These are phyloP conservation scores for Mus spicilegus DNA, from an alignment of 2,113 vertebrate genomes.

Conservation along the genomic window DNA sequence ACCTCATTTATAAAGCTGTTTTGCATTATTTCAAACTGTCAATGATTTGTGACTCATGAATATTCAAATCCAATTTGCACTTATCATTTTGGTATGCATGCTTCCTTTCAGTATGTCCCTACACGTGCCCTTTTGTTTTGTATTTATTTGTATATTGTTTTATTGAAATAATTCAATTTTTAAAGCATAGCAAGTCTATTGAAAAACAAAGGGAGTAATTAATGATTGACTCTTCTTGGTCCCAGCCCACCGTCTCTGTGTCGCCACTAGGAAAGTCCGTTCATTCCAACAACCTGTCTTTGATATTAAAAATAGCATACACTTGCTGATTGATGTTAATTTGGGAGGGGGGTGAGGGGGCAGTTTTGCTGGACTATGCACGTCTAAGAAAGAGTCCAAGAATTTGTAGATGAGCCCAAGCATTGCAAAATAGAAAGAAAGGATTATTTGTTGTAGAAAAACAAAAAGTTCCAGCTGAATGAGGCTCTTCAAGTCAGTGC, in stretches of 20 bases:
- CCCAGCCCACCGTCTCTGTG: not conserved
- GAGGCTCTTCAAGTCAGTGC: slow-evolving; percentile 58
- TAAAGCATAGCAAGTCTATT: slow-evolving; percentile 76
- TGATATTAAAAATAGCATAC: slow-evolving; percentile 59
- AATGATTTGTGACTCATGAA: slow-evolving; percentile 90
- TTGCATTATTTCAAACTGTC: slow-evolving; percentile 90
- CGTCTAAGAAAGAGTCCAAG: slow-evolving; percentile 62
- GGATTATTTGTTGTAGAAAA: slow-evolving; percentile 57
- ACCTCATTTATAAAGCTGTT: slow-evolving; percentile 90
- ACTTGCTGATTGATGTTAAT: slow-evolving; percentile 48
- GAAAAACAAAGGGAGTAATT: slow-evolving; percentile 70
- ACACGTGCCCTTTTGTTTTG: slow-evolving; percentile 86
- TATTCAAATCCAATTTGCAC: slow-evolving; percentile 90
- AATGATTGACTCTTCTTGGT: slow-evolving; percentile 54
- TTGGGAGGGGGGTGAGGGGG: not conserved
- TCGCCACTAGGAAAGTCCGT: slow-evolving; percentile 35
- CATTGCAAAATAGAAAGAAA: slow-evolving; percentile 51
- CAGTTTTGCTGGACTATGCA: slow-evolving; percentile 45
- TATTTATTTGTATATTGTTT: slow-evolving; percentile 86
- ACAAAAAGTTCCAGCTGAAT: slow-evolving; percentile 68
- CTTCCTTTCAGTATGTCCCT: slow-evolving; percentile 86
- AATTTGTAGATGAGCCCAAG: slow-evolving; percentile 50
- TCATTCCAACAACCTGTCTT: slow-evolving; percentile 44
- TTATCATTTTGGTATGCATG: slow-evolving; percentile 88
- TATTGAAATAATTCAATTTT: slow-evolving; percentile 82